Base-by-base conservation (phyloP, 2,888 invertebrate species). In the Cataglyphis albicans region DNA sequence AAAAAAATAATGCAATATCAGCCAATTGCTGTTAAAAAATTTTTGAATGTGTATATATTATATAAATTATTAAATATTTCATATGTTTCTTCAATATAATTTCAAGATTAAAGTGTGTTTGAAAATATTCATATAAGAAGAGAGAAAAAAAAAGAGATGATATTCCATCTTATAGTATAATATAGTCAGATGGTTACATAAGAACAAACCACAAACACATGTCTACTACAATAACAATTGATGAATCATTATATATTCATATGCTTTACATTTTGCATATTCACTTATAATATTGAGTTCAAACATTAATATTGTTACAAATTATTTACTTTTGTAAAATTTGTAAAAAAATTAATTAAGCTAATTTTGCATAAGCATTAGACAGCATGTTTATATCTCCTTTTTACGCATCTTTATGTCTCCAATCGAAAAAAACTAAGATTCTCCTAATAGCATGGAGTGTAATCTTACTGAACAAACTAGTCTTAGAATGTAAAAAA, bases 1-100 rank as follows among this genome's bases (percentile, higher is more conserved):
- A 88, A 87, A 87, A 94, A 91, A 84, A 61, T 61, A 63, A 64
- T 25, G 15, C 18, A 44, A 68, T 4, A 5, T 59, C 7, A 48
- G 3, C 3, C 12, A 10, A 57, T 9, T 18, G 3, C 0, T 35
- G 12, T n/a, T 57, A 32, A 3, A 25, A 25, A 9, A 74, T 86
- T 10, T 61, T 32, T 32, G n/a, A 9, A 29, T 29, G 44, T 9
- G 29, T 29, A 32, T 9, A 55, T 1, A 67, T 41, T n/a, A 35
- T 29, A 57, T 38, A 1, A 6, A 0, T 55, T 5, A 21, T 41
- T 29, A 48, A 48, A 21, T 3, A 35, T 61, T 32, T 48, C 1
- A 44, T 9, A 15, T 41, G 25, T 18, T 41, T 6, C 10, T 64
- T 44, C 5, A 25, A 25, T 65, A n/a, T 65, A n/a, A 38, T 3